Base-by-base conservation (phyloP, 1,140 invertebrate species). In the Dryas iulia region DNA sequence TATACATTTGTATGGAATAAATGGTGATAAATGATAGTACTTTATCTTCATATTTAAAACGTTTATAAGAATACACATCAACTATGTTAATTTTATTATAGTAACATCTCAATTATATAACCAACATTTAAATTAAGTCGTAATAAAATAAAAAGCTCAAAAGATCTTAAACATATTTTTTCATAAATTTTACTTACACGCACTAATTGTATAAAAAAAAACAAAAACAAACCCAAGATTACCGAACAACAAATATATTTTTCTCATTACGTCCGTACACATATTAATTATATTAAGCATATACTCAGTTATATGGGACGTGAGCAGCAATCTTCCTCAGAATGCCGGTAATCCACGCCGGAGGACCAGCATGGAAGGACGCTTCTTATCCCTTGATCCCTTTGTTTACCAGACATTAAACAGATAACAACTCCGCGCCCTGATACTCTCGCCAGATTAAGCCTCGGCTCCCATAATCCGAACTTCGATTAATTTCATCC, bases 351-450 rank as follows among this genome's bases (percentile, higher is more conserved):
- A 89, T 89, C 89, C 85, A 59, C 74, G 87, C 84, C 89, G 72
- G 73, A 87, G 89, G 89, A 86, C 86, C 82, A 86, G 84, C 84
- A 84, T 89, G 82, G 84, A 86, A 91, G 86, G 87, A 89, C 85
- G 87, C 81, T 86, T 81, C 86, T 89, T 90, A 91, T 90, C 88
- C 89, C 87, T 89, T 91, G 84, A 91, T 91, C 90, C 90, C 81
- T 87, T 92, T 92, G 90, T 92, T 92, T 92, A 92, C 90, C 91
- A 92, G 91, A 92, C 91, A 92, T 92, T 92, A 91, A 92, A 87
- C 90, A 92, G 91, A 92, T 92, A 92, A 90, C 89, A 90, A 91
- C 81, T 91, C 89, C 85, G 77, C 84, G 86, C 84, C 83, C 84
- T 80, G 87, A 91, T 91, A 91, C 81, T 83, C 82, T 82, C 81